Evolutionary conservation across 2,888 invertebrate genomes (phyloP), one percentile per base, ranked within the genome.

Genomic region (Caenorhabditis sulstoni): DNA sequence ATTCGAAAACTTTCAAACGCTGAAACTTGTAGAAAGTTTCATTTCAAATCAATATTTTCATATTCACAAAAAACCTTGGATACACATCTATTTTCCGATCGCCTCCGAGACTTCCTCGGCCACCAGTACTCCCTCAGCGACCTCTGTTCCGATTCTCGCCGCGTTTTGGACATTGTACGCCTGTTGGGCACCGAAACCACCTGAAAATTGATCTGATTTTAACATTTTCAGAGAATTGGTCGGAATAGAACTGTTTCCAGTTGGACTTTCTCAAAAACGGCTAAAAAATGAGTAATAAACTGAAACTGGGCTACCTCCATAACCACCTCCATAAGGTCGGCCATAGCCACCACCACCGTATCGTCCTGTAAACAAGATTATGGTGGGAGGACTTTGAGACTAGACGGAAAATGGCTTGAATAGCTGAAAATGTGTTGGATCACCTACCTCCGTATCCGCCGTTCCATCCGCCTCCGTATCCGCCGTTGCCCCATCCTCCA

Each of bases 121-220:
- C 16, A 71, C 71, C 55, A 71, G 23, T 0, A 71, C 71, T 1
- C 53, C 71, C 55, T 71, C 71, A 1, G 71, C 71, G 5, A 71
- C 71, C 18, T 71, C 62, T 3, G 71, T 71, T 55, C 71, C 71
- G 14, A 71, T 62, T 62, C 71, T 62, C 18, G 71, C 71, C 0
- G 71, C 71, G 62, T 71, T 71, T 18, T 61, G 62, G 0, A 71
- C 71, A 53, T 71, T 71, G 16, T 39, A 62, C 8, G 61, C 62
- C 37, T 71, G 71, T 18, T 71, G 71, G 16, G 53, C 53, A 0
- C 67, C 67, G 35, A 65, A 65, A 7, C 65, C 65, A 14, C 65
- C 65, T 65, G 39, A 8, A 53, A 53, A 50, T 22, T 50, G 50
- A 22, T n/a, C n/a, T n/a, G n/a, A n/a, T n/a, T n/a, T n/a, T 18